These are phyloP conservation scores for Chelonia mydas DNA, from an alignment of 2,797 vertebrate species.

Conservation along the genomic window DNA sequence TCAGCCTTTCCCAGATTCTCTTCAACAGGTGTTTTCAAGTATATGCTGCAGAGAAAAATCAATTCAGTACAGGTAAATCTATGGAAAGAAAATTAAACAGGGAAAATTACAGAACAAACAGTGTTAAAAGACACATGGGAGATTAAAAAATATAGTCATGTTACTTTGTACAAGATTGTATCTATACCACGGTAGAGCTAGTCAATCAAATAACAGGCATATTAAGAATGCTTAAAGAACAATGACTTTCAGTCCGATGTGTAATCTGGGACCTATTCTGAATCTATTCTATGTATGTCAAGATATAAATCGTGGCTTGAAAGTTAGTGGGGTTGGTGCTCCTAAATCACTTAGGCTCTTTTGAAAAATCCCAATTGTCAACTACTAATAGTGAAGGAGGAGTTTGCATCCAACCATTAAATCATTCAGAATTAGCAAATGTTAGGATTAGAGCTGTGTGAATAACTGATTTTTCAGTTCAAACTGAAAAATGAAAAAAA, in stretches of 20 bases:
- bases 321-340: not conserved
- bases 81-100: not conserved
- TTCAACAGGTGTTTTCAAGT: not conserved
- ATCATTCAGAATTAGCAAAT: slow-evolving; percentile 16
- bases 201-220: not conserved
- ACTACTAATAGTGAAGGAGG: not conserved
- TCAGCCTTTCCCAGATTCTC: not conserved
- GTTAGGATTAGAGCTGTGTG: not conserved
- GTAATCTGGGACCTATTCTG: not conserved
- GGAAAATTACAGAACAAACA: not conserved
- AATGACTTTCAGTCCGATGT: fast-evolving
- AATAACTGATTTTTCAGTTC: not conserved
- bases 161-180: not conserved
- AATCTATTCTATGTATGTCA: not conserved
- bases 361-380: not conserved
- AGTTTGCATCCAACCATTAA: not conserved
- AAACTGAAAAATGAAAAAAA: not conserved
- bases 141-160: not conserved
- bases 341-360: fast-evolving
- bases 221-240: not conserved
- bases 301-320: not conserved
- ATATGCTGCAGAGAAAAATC: not conserved
- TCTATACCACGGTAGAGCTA: not conserved
- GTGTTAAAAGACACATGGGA: not conserved
- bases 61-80: not conserved